These are phyloP conservation scores for Diprion similis DNA, from an alignment of 1,140 invertebrate species.

Conservation along the genomic window DNA sequence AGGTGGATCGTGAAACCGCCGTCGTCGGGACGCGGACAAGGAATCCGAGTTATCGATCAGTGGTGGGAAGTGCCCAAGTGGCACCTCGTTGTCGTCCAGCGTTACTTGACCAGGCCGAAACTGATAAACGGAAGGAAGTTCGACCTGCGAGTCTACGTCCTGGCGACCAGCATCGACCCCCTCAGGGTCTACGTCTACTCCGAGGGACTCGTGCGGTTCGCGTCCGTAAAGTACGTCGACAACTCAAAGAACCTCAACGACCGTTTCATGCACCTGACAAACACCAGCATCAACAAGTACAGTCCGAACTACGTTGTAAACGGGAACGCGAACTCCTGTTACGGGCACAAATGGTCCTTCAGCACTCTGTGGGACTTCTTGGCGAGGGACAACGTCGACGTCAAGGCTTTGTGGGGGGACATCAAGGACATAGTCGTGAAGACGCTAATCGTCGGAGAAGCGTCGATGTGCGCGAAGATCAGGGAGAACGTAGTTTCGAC, in stretches of 20 bases:
- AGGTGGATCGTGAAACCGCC: slow-evolving; percentile 57
- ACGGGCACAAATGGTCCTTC: slow-evolving; percentile 14
- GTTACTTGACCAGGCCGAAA: slow-evolving; percentile 85
- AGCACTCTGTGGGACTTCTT: neutral
- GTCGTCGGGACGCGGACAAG: slow-evolving; percentile 75
- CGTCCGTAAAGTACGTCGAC: slow-evolving; percentile 50
- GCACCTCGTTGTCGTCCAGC: slow-evolving; percentile 70
- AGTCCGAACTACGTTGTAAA: slow-evolving; percentile 1
- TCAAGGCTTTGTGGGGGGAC: slow-evolving; percentile 58
- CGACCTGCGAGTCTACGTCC: slow-evolving; percentile 72
- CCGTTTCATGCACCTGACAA: slow-evolving; percentile 76
- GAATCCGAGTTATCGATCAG: slow-evolving; percentile 73
- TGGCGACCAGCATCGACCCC: slow-evolving; percentile 75
- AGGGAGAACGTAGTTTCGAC: slow-evolving; percentile 10
- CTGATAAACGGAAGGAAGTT: slow-evolving; percentile 95
- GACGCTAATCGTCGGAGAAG: slow-evolving; percentile 41
- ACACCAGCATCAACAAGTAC: slow-evolving; percentile 75
- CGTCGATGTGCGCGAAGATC: slow-evolving; percentile 50
- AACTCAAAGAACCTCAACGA: slow-evolving; percentile 52
- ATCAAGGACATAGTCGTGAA: slow-evolving; percentile 45
- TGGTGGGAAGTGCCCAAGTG: slow-evolving; percentile 72
- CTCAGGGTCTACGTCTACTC: slow-evolving; percentile 74
- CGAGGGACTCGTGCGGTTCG: slow-evolving; percentile 74
- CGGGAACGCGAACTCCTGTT: neutral
- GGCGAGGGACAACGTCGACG: neutral